phyloP scores from a whole-genome alignment of 2,888 invertebrate genomes.

The Hypomecis atomaria region DNA sequence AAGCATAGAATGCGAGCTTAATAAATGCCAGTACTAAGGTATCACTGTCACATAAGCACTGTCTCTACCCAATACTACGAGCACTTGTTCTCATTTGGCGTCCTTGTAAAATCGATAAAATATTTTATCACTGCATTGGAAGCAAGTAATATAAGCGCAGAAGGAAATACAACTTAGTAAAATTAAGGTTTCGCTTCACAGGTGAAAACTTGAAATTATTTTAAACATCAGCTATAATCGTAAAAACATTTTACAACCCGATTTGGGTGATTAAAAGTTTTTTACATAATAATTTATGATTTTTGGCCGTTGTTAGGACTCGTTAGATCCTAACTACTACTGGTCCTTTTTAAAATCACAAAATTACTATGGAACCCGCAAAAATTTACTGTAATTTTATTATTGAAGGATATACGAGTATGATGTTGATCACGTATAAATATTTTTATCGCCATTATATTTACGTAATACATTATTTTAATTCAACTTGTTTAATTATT shows the following conservation, averaged over 20 bases:
- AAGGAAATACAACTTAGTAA: conserved; percentile 35
- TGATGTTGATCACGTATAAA: too few species aligned
- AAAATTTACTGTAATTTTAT: too few species aligned
- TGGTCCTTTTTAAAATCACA: too few species aligned
- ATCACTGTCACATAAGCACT: neutral
- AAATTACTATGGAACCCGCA: too few species aligned
- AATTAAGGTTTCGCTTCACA: conserved; percentile 28
- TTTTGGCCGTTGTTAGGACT: too few species aligned
- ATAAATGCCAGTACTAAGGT: neutral
- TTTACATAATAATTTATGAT: neutral
- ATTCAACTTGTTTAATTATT: too few species aligned
- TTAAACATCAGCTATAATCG: conserved; percentile 25
- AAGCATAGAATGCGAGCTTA: neutral
- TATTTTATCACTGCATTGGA: conserved; percentile 30
- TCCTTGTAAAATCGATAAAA: conserved; percentile 26
- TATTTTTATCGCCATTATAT: too few species aligned
- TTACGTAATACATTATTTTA: too few species aligned
- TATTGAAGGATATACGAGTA: too few species aligned
- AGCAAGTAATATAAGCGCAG: conserved; percentile 27
- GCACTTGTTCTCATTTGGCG: conserved; percentile 16
- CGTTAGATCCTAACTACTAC: too few species aligned
- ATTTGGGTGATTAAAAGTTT: conserved; percentile 12
- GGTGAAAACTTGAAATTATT: conserved; percentile 35
- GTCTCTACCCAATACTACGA: neutral
- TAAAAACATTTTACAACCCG: conserved; percentile 24